A percentile compares a stretch with the other conserved stretches of the same genome.
Evolutionary conservation across 2,797 vertebrate species (phyloP).

Genomic region (Botia almorhae): DNA sequence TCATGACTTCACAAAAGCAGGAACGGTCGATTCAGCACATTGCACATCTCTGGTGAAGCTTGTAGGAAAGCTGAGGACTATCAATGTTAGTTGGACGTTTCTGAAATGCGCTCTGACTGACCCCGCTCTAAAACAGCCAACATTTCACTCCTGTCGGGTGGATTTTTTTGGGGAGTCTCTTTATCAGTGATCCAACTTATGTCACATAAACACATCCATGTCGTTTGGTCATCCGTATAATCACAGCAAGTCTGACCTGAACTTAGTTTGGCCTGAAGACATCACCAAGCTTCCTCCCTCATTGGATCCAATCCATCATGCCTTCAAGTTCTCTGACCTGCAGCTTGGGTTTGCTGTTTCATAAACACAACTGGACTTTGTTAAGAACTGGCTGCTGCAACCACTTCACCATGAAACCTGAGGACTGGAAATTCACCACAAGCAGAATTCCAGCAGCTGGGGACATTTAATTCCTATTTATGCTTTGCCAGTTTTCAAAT

Average conservation of each 20-base stretch:
- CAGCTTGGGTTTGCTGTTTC: slow-evolving; percentile 52
- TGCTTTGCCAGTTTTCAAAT: slow-evolving; percentile 46
- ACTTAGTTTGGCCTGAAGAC: slow-evolving; percentile 39
- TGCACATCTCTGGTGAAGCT: slow-evolving; percentile 32
- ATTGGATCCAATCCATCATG: slow-evolving; percentile 64
- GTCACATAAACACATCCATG: slow-evolving; percentile 32
- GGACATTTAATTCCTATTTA: slow-evolving; percentile 59
- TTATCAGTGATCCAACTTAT: slow-evolving; percentile 2
- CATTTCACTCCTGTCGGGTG: neutral
- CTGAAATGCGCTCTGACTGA: slow-evolving; percentile 1
- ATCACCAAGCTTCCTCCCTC: slow-evolving; percentile 37
- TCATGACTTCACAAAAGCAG: slow-evolving; percentile 70
- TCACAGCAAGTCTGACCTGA: slow-evolving; percentile 24
- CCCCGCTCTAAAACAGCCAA: slow-evolving; percentile 15
- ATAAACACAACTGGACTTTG: slow-evolving; percentile 67
- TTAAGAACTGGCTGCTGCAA: slow-evolving; percentile 58
- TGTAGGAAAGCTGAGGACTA: slow-evolving; percentile 28
- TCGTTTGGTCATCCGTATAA: slow-evolving; percentile 37
- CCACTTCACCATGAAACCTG: slow-evolving; percentile 41
- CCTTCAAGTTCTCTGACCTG: slow-evolving; percentile 52
- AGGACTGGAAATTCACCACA: slow-evolving; percentile 50
- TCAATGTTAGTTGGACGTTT: slow-evolving; percentile 10
- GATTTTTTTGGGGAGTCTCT: neutral
- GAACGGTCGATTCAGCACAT: slow-evolving; percentile 69
- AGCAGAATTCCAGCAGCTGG: slow-evolving; percentile 52